Base-by-base conservation (phyloP, 2,888 invertebrate genomes). In the Noctua janthina region DNA sequence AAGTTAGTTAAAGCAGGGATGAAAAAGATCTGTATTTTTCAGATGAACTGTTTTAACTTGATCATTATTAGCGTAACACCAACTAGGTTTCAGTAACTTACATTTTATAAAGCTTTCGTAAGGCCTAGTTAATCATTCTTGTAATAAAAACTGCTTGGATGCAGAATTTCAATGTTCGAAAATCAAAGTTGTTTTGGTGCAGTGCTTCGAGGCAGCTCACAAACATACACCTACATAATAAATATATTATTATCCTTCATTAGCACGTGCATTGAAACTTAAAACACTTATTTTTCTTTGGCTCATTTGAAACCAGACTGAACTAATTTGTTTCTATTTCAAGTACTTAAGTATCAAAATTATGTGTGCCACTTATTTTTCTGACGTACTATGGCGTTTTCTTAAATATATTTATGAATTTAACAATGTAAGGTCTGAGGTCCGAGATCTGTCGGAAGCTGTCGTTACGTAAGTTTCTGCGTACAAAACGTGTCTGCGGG, bases 401-500 rank as follows among this genome's bases (percentile, higher is more conserved):
- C 54, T 20, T 54, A 54, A 54, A 20, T 54, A 17, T 54, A 46
- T 46, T 46, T 46, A 20, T n/a, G 10, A 59, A 59, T 59, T 13
- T 59, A 59, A 59, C 59, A 39, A 20, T 39, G 56, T 74, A 76
- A 82, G 39, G 35, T 64, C 23, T 56, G 67, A 76, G 76, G 54
- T 54, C 20, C 2, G 23, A 56, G 39, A 74, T 72, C 77, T 59
- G 69, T 64, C 17, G 46, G 35, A 59, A 43, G 39, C 39, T 51
- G 54, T 59, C 6, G 62, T 66, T 46, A 64, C 64, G 83, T n/a
- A 76, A 76, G 51, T 56, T 49, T 49, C n/a, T 29, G 49, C 3
- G 43, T 15, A 17, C 43, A 49, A 54, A 71, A 82, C 83, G 82
- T 84, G 77, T 85, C 15, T 35, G 76, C 59, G 43, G 35, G 23